Conservation (phyloP, 2,888 invertebrate genomes). For the Psococerastis gibbosa region DNA sequence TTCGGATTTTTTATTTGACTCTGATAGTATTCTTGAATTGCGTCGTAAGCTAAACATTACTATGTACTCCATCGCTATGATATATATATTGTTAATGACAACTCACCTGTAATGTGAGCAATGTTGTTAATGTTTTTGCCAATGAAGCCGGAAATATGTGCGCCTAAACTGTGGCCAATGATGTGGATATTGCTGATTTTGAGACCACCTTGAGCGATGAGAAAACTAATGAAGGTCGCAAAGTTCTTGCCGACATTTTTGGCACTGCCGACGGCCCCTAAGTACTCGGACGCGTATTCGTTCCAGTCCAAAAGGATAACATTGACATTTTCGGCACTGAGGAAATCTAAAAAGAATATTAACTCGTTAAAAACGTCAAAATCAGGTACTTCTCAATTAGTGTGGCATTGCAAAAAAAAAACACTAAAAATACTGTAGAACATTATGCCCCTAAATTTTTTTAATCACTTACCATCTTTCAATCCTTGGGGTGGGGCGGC, state of each 20-base stretch:
- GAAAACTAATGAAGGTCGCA: constrained; percentile 26
- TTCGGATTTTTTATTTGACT: too few species aligned
- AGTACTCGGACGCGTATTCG: constrained; percentile 23
- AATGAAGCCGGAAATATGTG: constrained; percentile 29
- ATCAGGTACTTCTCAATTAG: too few species aligned
- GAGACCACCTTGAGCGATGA: constrained; percentile 25
- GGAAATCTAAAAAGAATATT: too few species aligned
- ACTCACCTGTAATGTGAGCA: constrained; percentile 23
- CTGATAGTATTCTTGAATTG: too few species aligned
- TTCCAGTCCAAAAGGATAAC: constrained; percentile 31
- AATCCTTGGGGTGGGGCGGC: not conserved
- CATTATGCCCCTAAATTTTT: too few species aligned
- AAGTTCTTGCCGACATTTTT: constrained; percentile 23
- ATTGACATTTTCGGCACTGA: constrained; percentile 25
- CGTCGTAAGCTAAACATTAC: too few species aligned
- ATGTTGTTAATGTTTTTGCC: constrained; percentile 23
- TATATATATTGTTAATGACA: too few species aligned
- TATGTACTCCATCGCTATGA: too few species aligned
- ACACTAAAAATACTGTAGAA: too few species aligned
- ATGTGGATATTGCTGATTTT: constrained; percentile 22
- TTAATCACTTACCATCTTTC: constrained; percentile 9
- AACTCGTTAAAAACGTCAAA: too few species aligned
- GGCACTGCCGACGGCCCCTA: constrained; percentile 23
- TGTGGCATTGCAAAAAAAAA: too few species aligned
- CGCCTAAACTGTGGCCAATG: constrained; percentile 30